A percentile compares a stretch with the other conserved stretches of the same genome.
phyloP scores from a whole-genome alignment of 1,140 invertebrate species.

The Laupala kohalensis region DNA sequence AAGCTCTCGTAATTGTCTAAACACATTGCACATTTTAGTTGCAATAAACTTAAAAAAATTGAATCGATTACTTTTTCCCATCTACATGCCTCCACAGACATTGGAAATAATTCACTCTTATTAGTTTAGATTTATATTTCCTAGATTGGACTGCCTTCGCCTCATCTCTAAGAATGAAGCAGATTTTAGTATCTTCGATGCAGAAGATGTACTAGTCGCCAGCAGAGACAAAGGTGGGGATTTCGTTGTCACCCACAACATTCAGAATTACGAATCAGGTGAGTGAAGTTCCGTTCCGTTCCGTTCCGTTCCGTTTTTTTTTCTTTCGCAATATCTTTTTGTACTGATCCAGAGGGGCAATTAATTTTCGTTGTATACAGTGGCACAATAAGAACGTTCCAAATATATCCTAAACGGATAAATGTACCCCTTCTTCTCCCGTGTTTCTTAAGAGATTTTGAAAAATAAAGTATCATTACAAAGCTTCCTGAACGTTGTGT shows the following conservation, averaged over 20 bases:
- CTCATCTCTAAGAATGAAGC: constrained; percentile 54
- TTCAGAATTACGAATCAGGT: constrained; percentile 32
- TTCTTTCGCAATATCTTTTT: neutral
- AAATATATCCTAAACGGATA: neutral
- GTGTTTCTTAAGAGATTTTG: too few relatives aligned
- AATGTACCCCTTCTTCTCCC: neutral
- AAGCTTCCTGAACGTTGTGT: too few relatives aligned
- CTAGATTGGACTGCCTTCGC: constrained; percentile 59
- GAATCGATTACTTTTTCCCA: too few relatives aligned
- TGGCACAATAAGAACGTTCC: neutral
- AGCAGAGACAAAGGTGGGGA: constrained; percentile 44
- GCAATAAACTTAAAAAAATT: too few relatives aligned
- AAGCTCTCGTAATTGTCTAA: too few relatives aligned
- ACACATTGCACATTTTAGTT: too few relatives aligned
- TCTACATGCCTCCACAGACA: too few relatives aligned
- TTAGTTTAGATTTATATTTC: constrained; percentile 4
- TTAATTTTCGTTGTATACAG: neutral
- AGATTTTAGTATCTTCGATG: constrained; percentile 68
- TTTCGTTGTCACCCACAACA: constrained; percentile 53
- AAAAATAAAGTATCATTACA: too few relatives aligned
- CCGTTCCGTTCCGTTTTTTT: too few relatives aligned
- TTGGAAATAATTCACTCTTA: too few relatives aligned
- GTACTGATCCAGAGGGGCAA: neutral
- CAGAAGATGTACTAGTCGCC: constrained; percentile 66
- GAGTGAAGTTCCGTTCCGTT: too few relatives aligned